phyloP scores from a whole-genome alignment of 2,888 invertebrate species.

The Synergus itoensis region DNA sequence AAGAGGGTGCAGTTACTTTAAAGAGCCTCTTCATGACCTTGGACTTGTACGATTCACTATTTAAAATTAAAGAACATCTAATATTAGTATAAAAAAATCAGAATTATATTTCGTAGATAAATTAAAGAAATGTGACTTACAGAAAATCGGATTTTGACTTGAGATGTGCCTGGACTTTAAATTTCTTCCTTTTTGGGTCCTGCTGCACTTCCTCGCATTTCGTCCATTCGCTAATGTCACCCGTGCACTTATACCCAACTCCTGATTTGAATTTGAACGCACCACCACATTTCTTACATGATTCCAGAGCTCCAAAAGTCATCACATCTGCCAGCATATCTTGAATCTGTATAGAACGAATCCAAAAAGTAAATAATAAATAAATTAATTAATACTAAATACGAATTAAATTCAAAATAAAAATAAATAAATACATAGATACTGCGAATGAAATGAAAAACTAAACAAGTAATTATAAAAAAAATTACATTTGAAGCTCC shows the following conservation, averaged over 20 bases:
- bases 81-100: no score
- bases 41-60: conserved; percentile 81
- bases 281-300: conserved; percentile 90
- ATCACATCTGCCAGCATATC: conserved; percentile 91
- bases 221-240: conserved; percentile 92
- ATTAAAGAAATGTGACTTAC: conserved; percentile 65
- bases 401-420: no score
- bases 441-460: conserved; percentile 49
- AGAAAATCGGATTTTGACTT: conserved; percentile 81
- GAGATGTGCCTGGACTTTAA: conserved; percentile 84
- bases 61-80: conserved; percentile 3
- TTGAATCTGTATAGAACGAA: conserved; percentile 80
- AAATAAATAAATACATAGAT: conserved; percentile 12
- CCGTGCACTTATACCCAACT: conserved; percentile 91
- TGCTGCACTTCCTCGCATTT: conserved; percentile 88
- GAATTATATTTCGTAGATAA: background rate
- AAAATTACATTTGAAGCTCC: conserved; percentile 84
- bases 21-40: conserved; percentile 82
- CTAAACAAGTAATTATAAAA: conserved; percentile 38
- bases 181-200: conserved; percentile 86
- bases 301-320: conserved; percentile 90
- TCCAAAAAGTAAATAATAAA: conserved; percentile 31
- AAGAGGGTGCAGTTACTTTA: conserved; percentile 79
- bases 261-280: conserved; percentile 85
- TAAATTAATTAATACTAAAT: conserved; percentile 7